Conservation (phyloP, 2,888 invertebrate genomes). For the Lepidochitona cinerea region DNA sequence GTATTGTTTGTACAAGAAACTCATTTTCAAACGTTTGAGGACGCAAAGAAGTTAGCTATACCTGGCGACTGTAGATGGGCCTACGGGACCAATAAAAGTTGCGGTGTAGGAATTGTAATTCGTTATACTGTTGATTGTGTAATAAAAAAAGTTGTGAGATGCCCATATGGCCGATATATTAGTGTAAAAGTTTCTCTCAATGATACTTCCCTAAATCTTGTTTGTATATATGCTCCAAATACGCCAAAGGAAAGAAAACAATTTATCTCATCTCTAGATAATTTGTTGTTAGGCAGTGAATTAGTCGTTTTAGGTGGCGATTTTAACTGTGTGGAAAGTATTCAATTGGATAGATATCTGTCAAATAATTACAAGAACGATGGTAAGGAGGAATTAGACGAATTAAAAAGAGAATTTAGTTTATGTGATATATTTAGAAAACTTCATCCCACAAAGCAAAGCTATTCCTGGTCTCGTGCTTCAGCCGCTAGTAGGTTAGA, state of each 20-base stretch:
- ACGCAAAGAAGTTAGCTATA: neutral
- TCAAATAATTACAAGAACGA: too few species aligned
- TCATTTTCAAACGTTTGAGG: neutral
- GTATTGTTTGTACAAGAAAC: neutral
- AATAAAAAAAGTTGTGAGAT: neutral
- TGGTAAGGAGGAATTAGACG: conserved; percentile 10
- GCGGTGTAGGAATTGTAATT: neutral
- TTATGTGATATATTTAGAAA: conserved; percentile 19
- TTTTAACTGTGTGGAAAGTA: conserved; percentile 24
- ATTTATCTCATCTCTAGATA: neutral
- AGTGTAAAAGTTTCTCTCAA: neutral
- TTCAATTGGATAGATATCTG: conserved; percentile 16
- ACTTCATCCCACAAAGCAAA: conserved; percentile 10
- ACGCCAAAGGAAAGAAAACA: neutral
- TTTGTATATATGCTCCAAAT: conserved; percentile 1
- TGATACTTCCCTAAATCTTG: neutral
- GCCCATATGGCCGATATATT: neutral
- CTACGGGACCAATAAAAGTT: neutral
- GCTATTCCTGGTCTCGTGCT: neutral
- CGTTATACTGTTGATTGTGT: neutral
- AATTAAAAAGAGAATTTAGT: conserved; percentile 15
- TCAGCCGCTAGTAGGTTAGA: neutral
- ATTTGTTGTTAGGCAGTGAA: neutral
- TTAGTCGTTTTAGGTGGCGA: conserved; percentile 20
- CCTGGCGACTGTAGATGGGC: neutral